phyloP scores from a whole-genome alignment of 2,888 invertebrate genomes.

The Azorinus chamasolen region DNA sequence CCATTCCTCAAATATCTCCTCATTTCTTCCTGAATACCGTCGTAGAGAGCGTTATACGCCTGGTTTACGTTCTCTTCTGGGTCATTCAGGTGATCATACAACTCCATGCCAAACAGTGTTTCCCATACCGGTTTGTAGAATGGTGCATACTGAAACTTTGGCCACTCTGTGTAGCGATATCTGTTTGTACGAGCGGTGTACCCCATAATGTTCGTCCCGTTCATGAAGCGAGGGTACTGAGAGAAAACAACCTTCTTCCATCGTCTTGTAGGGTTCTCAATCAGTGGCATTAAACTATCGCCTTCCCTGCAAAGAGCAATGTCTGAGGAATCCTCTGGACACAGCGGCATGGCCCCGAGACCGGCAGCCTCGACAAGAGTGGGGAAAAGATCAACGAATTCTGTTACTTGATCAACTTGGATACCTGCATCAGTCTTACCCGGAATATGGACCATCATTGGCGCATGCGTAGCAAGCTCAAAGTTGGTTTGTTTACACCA shows the following conservation, averaged over 20 bases:
- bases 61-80: conserved; percentile 58
- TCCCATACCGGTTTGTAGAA: conserved; percentile 52
- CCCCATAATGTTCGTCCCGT: conserved; percentile 40
- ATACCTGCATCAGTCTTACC: conserved; percentile 70
- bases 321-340: conserved; percentile 59
- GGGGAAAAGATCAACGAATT: conserved; percentile 76
- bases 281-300: conserved; percentile 66
- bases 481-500: conserved; percentile 78
- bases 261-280: conserved; percentile 29
- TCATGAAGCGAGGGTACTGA: conserved; percentile 58
- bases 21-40: neutral
- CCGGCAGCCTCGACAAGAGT: conserved; percentile 75
- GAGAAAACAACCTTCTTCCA: conserved; percentile 64
- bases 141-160: conserved; percentile 36
- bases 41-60: neutral
- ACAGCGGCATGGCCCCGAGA: conserved; percentile 49
- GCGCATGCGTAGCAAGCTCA: conserved; percentile 74
- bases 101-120: conserved; percentile 35
- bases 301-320: conserved; percentile 69
- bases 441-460: conserved; percentile 76
- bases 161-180: conserved; percentile 72
- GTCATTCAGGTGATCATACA: conserved; percentile 60
- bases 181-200: conserved; percentile 65
- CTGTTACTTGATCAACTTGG: conserved; percentile 64
- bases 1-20: neutral